Evolutionary conservation across 2,888 invertebrate genomes (phyloP).

Genomic region (Tipula vernalis): DNA sequence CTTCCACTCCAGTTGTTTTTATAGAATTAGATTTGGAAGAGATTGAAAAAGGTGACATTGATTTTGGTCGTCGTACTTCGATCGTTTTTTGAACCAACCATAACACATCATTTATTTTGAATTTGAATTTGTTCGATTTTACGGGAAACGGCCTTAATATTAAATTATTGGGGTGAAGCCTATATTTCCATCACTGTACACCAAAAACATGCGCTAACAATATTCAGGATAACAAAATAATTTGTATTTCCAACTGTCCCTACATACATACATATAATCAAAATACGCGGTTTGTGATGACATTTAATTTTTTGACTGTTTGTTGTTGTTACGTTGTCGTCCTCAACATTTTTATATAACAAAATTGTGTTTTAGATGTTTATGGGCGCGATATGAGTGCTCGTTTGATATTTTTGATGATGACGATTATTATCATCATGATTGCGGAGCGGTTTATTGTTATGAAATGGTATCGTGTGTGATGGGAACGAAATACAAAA

Average conservation of each 20-base stretch:
- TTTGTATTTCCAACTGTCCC: conserved; percentile 9
- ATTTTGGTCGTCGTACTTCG: too few relatives aligned
- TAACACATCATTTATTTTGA: too few relatives aligned
- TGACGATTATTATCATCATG: neutral
- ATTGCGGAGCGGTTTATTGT: neutral
- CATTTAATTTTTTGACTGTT: neutral
- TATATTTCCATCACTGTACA: neutral
- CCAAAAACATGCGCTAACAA: neutral
- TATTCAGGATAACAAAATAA: neutral
- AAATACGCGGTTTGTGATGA: conserved; percentile 11
- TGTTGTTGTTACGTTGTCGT: neutral
- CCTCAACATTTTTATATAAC: neutral
- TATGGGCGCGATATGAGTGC: neutral
- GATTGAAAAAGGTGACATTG: too few relatives aligned
- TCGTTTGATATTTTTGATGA: neutral
- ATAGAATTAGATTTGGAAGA: too few relatives aligned
- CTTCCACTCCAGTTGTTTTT: too few relatives aligned
- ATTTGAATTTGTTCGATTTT: too few relatives aligned
- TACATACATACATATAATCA: neutral
- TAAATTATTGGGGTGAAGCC: neutral
- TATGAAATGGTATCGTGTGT: neutral
- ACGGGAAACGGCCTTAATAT: too few relatives aligned
- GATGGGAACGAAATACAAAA: neutral
- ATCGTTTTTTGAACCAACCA: too few relatives aligned
- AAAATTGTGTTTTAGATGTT: neutral